Conservation (phyloP, 1,140 invertebrate genomes). For the Thrips palmi region DNA sequence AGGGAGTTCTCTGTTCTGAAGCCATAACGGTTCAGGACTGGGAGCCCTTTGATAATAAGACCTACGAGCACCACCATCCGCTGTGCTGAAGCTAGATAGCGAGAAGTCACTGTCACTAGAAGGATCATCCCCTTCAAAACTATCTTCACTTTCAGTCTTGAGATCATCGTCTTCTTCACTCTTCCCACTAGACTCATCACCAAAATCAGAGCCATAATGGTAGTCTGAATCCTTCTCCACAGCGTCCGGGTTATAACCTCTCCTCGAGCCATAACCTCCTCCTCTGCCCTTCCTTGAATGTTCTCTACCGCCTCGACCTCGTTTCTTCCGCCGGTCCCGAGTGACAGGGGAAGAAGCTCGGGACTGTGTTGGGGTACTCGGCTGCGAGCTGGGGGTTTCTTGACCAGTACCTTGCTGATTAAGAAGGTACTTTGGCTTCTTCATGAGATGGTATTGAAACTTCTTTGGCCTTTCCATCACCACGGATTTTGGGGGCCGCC, state of each 20-base stretch:
- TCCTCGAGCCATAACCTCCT: slow-evolving; percentile 28
- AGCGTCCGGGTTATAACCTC: slow-evolving; percentile 51
- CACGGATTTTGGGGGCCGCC: slow-evolving; percentile 72
- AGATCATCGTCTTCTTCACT: slow-evolving; percentile 53
- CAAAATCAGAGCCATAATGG: slow-evolving; percentile 78
- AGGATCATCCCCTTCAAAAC: slow-evolving; percentile 38
- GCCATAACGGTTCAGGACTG: slow-evolving; percentile 73
- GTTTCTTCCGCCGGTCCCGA: slow-evolving; percentile 46
- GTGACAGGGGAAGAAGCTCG: slow-evolving; percentile 52
- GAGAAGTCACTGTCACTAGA: slow-evolving; percentile 71
- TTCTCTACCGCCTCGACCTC: slow-evolving; percentile 20
- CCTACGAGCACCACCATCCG: slow-evolving; percentile 40
- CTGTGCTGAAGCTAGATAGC: slow-evolving; percentile 53
- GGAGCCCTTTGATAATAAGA: slow-evolving; percentile 31
- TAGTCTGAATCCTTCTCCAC: slow-evolving; percentile 71
- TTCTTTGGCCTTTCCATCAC: slow-evolving; percentile 62
- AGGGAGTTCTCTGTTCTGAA: slow-evolving; percentile 57
- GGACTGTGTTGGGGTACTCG: slow-evolving; percentile 57
- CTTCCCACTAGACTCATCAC: slow-evolving; percentile 65
- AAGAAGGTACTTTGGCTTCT: slow-evolving; percentile 78
- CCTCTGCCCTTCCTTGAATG: slow-evolving; percentile 19
- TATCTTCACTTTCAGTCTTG: slow-evolving; percentile 43
- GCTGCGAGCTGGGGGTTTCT: slow-evolving; percentile 37
- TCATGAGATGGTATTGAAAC: slow-evolving; percentile 71
- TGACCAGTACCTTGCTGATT: slow-evolving; percentile 40